phyloP scores from a whole-genome alignment of 2,113 vertebrate genomes.

The Rhabdomys dilectus region DNA sequence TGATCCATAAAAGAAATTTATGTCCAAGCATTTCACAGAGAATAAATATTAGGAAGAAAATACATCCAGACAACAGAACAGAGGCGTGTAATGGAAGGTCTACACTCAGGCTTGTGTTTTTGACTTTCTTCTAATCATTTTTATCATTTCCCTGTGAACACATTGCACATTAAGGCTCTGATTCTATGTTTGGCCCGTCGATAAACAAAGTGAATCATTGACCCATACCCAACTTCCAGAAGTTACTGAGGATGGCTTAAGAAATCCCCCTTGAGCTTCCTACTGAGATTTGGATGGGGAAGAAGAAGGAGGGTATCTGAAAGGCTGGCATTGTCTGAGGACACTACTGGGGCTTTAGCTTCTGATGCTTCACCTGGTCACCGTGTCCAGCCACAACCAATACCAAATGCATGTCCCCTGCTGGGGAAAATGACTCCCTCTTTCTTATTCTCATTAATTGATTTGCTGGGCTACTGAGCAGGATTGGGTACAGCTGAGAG shows the following conservation, averaged over 20 bases:
- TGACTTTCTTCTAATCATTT: background rate
- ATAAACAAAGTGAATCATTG: background rate
- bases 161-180: background rate
- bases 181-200: background rate
- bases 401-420: too few species aligned
- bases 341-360: rapidly evolving
- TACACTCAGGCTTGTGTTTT: rapidly evolving
- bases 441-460: rapidly evolving
- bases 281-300: rapidly evolving
- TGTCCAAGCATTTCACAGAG: slow-evolving; percentile 58
- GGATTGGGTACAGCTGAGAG: too few species aligned
- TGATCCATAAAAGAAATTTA: slow-evolving; percentile 79
- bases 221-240: background rate
- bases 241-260: background rate
- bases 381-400: background rate
- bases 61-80: slow-evolving; percentile 3
- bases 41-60: slow-evolving; percentile 72
- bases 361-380: rapidly evolving
- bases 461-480: rapidly evolving
- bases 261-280: background rate
- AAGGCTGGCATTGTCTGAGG: too few species aligned
- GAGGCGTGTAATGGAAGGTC: background rate
- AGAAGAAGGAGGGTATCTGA: rapidly evolving
- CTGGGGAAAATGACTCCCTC: rapidly evolving
- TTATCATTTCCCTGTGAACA: background rate